Evolutionary conservation across 2,113 vertebrate genomes (phyloP), one percentile per base, ranked within the genome.

Genomic region (Apteryx mantelli): DNA sequence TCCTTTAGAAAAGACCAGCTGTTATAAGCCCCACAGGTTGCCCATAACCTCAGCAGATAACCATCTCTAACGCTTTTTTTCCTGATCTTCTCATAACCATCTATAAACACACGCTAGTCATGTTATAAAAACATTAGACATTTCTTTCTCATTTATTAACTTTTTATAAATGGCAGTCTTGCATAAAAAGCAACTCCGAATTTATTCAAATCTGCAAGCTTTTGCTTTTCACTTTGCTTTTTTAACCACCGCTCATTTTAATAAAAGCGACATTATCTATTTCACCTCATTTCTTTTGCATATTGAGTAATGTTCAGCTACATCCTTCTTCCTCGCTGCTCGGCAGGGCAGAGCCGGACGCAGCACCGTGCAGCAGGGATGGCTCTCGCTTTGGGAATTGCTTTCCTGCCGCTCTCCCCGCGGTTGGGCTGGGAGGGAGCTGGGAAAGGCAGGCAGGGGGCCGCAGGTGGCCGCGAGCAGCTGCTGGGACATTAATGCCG

Each of bases 241-340:
- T 93, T 71, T 55, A 94, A 58, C 56, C 48, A 75, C 13, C 7
- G 2, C 48, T 88, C 63, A 26, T 68, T 92, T 86, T 44, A 89
- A 65, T 88, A 82, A 89, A 71, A 91, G n/a, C 52, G 28, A 52
- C 56, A 36, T 93, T 56, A 91, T 66, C 36, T 86, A 30, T 64
- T 86, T 96, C 76, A 52, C 86, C 58, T 92, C 52, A 82, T 84
- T 89, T 91, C 77, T 95, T 86, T 56, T 56, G 70, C 12, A 6
- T 13, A 1, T 13, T 36, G n/a, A 68, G 25, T 65, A 68, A 42
- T 18, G 40, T 36, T 84, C 48, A 61, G 42, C 20, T 74, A 34
- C 53, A 84, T 64, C 56, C 32, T 75, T 44, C 82, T 74, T 66
- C 50, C 42, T 61, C 64, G 32, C 52, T 28, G 52, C 0, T 1